Base-by-base conservation (phyloP, 1,140 invertebrate species). In the Drosophila repleta region DNA sequence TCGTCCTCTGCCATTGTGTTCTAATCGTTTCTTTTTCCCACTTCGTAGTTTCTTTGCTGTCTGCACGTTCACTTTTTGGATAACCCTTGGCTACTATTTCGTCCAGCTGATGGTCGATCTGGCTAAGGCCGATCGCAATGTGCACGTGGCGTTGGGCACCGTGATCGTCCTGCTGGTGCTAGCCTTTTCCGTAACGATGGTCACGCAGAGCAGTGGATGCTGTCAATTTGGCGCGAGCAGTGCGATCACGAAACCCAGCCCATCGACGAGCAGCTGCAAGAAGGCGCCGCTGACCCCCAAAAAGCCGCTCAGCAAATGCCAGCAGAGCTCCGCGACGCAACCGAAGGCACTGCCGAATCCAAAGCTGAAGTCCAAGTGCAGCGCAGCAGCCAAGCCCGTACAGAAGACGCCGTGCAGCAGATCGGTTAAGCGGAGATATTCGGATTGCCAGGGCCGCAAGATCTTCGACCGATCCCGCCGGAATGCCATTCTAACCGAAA, bases 401-500 rank as follows among this genome's bases (percentile, higher is more conserved):
- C 39, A 2, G 21, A 45, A 45, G 18, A 3, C 17, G 17, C 1
- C 18, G 15, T 10, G 29, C 32, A 21, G 45, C 45, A 37, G 21
- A 7, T 7, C n/a, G 26, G 2, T 10, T 11, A 24, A 7, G 11
- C 10, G 3, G 37, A 67, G 26, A 1, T 88, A 83, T 18, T 48
- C 43, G 6, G 90, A 91, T 32, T 62, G 66, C 21, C 74, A 90
- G 45, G 82, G 73, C n/a, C 72, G 79, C 5, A 65, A 81, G 45
- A 91, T 91, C 17, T 90, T 74, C 39, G 24, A 75, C 3, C 67
- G 43, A 10, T 77, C 73, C 0, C 76, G 74, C 8, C 75, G 87
- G 3, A 81, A 76, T 37, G 74, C 82, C 15, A 75, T 90, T 3
- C 80, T 90, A 41, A 78, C 67, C 3, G 90, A 91, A 52, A 90